Evolutionary conservation across 2,113 vertebrate genomes (phyloP), one percentile per base, ranked within the genome.

Genomic region (Gallinago media): DNA sequence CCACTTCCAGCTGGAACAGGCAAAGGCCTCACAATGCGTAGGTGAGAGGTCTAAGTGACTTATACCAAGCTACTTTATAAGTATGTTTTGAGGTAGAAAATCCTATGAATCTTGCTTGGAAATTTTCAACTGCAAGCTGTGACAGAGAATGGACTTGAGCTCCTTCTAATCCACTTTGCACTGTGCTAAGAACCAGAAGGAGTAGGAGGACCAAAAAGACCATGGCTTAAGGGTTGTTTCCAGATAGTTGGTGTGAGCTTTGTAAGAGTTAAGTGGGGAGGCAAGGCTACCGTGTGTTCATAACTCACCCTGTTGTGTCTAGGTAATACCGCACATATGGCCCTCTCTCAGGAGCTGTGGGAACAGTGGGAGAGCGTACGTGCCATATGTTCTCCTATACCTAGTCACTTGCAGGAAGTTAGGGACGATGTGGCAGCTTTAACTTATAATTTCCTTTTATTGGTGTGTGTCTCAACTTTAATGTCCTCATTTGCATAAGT

Each of bases 361-460:
- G 85, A 97, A 58, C 94, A 92, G 95, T 97, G 76, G 95, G 72
- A 86, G 95, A 92, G 65, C 42, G 32, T 90, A 80, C 26, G 16
- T 40, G 70, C 74, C 81, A 96, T 92, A 95, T 97, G 94, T 88
- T 97, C 94, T 82, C 4, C 65, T 92, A 9, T 83, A 81, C 82
- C 87, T 97, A 91, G 59, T 74, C 88, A 82, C 85, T 49, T 32
- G 23, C 59, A 93, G 59, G 90, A 95, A 97, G 81, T 95, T 98
- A 96, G 73, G 40, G 77, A 91, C 26, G 36, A 88, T 79, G 82
- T 86, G 92, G 87, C 81, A 95, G 70, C 87, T 97, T 95, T 95
- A 96, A 97, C 89, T 97, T 97, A 97, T 47, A 58, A 76, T 97
- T 98, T 97, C 96, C 67, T 97, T 97, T 96, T 97, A 96, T 96